Percentiles rank a stretch among this genome's conserved stretches.
Evolutionary conservation across 2,113 vertebrate genomes (phyloP).

Genomic region (Rhabdomys dilectus): DNA sequence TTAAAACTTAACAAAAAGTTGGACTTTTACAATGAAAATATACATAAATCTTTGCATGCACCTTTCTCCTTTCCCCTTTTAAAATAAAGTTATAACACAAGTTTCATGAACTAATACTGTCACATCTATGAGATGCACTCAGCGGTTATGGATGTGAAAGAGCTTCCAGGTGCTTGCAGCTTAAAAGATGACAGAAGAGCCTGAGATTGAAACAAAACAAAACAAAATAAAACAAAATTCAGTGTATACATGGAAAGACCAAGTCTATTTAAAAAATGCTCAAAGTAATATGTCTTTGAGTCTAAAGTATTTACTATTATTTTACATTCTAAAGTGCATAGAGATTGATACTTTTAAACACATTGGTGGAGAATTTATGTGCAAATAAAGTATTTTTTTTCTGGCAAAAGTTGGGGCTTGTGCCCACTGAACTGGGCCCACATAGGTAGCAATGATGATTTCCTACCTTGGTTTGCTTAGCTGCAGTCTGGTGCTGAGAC

Average conservation of each 20-base stretch:
- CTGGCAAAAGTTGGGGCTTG: slow-evolving; percentile 54
- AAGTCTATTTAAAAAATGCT: slow-evolving; percentile 72
- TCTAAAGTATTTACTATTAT: slow-evolving; percentile 65
- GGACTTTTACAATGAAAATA: slow-evolving; percentile 83
- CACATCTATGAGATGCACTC: slow-evolving; percentile 34
- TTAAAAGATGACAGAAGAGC: slow-evolving; percentile 49
- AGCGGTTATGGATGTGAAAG: slow-evolving; percentile 13
- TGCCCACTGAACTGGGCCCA: neutral
- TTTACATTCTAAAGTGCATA: slow-evolving; percentile 87
- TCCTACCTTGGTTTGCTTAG: slow-evolving; percentile 45
- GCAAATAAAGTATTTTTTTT: slow-evolving; percentile 84
- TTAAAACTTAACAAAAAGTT: slow-evolving; percentile 55
- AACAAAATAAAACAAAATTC: neutral
- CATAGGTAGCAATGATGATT: neutral
- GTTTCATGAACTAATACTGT: slow-evolving; percentile 72
- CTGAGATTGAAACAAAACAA: slow-evolving; percentile 58
- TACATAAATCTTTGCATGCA: slow-evolving; percentile 69
- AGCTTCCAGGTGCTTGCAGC: slow-evolving; percentile 68
- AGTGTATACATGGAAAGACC: slow-evolving; percentile 78
- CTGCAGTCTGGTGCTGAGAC: neutral
- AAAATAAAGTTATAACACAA: slow-evolving; percentile 54
- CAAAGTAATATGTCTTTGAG: slow-evolving; percentile 66
- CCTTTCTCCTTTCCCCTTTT: neutral
- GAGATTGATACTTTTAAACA: slow-evolving; percentile 75
- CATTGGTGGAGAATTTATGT: slow-evolving; percentile 78